phyloP scores from a whole-genome alignment of 1,140 invertebrate genomes.

The Pogonomyrmex californicus region DNA sequence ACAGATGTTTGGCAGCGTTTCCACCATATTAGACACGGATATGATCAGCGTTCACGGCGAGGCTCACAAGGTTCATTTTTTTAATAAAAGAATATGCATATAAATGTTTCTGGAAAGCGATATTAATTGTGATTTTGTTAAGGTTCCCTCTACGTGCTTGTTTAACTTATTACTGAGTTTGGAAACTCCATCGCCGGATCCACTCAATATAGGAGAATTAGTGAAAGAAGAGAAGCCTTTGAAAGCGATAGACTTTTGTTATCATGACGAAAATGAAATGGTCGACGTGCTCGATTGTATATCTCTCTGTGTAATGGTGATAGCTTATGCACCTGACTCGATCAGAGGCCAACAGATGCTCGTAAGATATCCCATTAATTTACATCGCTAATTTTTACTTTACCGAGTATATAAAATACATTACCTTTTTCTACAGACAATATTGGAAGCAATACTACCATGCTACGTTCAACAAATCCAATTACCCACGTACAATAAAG shows the following conservation, averaged over 20 bases:
- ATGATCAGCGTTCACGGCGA: conserved; percentile 94
- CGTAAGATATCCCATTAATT: conserved; percentile 85
- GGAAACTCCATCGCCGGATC: conserved; percentile 97
- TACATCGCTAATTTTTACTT: neutral
- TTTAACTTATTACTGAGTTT: conserved; percentile 97
- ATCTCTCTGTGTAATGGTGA: conserved; percentile 98
- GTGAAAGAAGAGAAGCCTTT: conserved; percentile 98
- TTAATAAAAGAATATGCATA: conserved; percentile 32
- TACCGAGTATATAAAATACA: neutral
- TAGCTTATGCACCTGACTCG: conserved; percentile 98
- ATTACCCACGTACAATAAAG: conserved; percentile 94
- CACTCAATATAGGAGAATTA: conserved; percentile 97
- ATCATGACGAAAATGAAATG: conserved; percentile 98
- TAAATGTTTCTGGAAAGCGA: conserved; percentile 10
- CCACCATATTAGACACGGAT: conserved; percentile 98
- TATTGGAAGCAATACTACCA: conserved; percentile 98
- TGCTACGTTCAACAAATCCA: conserved; percentile 98
- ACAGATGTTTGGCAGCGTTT: conserved; percentile 99
- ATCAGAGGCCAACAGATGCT: conserved; percentile 99
- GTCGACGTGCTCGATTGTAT: conserved; percentile 97
- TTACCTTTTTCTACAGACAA: conserved; percentile 89
- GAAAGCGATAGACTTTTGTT: conserved; percentile 98
- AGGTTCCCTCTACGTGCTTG: conserved; percentile 96
- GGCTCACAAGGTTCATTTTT: conserved; percentile 91
- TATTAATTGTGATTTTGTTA: neutral